These are phyloP conservation scores for Lepidocyrtoides sp. DNA, from an alignment of 2,888 invertebrate genomes.

Conservation along the genomic window DNA sequence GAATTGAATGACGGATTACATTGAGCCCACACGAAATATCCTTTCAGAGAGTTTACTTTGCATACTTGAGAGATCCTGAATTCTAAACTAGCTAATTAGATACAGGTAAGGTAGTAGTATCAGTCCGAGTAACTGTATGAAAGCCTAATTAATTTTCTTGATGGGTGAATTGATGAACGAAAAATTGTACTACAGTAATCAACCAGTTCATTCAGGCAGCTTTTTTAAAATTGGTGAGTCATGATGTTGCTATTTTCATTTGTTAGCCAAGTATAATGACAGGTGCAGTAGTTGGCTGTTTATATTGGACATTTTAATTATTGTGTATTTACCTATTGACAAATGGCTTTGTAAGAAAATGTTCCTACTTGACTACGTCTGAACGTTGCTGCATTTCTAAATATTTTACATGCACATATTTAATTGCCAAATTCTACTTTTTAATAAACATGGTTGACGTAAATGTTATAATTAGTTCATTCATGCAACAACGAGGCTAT, in stretches of 20 bases:
- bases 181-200: constrained; percentile 2
- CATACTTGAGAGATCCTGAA: neutral
- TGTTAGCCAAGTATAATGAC: neutral
- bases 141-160: constrained; percentile 23
- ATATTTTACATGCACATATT: constrained; percentile 11
- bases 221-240: neutral
- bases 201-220: neutral
- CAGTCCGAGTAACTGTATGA: constrained; percentile 10
- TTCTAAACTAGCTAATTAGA: constrained; percentile 1
- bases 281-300: neutral
- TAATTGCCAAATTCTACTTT: constrained; percentile 4
- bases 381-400: neutral
- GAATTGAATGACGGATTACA: neutral
- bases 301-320: too few relatives aligned
- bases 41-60: neutral
- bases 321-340: neutral
- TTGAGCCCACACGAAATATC: neutral
- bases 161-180: constrained; percentile 2
- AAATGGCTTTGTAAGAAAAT: neutral
- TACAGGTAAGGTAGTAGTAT: neutral
- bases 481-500: neutral
- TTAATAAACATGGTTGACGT: neutral
- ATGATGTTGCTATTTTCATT: constrained; percentile 17
- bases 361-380: neutral
- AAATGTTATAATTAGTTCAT: constrained; percentile 38